These are phyloP conservation scores for Cataglyphis altisquamis DNA, from an alignment of 2,888 invertebrate species.

Conservation along the genomic window DNA sequence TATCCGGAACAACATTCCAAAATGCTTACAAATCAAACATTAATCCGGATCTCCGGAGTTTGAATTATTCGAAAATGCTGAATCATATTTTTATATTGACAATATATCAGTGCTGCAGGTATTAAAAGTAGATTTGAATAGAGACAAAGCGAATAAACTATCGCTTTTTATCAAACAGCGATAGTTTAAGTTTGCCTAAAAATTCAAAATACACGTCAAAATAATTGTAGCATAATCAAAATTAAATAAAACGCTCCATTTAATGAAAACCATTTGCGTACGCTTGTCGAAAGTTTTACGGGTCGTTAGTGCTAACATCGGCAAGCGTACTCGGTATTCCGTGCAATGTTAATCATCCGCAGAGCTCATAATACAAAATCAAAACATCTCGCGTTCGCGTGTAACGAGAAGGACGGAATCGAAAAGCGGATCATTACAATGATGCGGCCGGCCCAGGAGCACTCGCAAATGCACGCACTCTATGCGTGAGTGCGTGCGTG, in stretches of 20 bases:
- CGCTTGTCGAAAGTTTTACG: neutral
- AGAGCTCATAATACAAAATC: slow-evolving; percentile 48
- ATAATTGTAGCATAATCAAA: neutral
- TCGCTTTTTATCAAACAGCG: neutral
- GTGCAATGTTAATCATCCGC: slow-evolving; percentile 26
- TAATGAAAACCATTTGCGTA: neutral
- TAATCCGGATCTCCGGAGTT: slow-evolving; percentile 15
- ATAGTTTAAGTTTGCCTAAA: neutral
- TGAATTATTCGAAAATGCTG: neutral
- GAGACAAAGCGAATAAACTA: slow-evolving; percentile 2
- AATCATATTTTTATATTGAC: slow-evolving; percentile 10
- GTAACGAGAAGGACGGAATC: slow-evolving; percentile 43
- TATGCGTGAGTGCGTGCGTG: neutral
- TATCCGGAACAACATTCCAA: slow-evolving; percentile 12
- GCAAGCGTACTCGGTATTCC: slow-evolving; percentile 4
- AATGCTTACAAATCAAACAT: slow-evolving; percentile 16
- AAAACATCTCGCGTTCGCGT: slow-evolving; percentile 50
- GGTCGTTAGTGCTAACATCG: neutral
- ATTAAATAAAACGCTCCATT: neutral
- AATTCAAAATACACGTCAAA: neutral
- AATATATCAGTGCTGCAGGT: neutral
- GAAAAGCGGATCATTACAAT: slow-evolving; percentile 57
- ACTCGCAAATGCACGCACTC: slow-evolving; percentile 23
- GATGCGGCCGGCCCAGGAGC: slow-evolving; percentile 42
- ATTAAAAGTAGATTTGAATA: neutral